Evolutionary conservation across 1,140 invertebrate species (phyloP), one percentile per base, ranked within the genome.

Genomic region (Drosophila teissieri): DNA sequence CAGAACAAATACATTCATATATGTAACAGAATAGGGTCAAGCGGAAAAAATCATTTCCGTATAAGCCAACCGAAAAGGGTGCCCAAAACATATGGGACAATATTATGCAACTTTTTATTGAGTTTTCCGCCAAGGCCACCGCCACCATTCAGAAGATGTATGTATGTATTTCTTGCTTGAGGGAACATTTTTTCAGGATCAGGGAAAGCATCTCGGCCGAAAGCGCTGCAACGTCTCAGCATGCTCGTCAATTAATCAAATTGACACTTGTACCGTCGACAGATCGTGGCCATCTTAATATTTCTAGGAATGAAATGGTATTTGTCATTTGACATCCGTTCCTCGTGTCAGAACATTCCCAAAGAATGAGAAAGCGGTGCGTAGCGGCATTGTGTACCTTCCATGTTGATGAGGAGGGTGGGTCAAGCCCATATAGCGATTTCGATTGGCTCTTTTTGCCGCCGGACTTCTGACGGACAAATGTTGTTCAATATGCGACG

Each of bases 11-110:
- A 52, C 27, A n/a, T 68, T 8, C 15, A 17, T 19, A 45, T 45
- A 11, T 10, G 37, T 14, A 36, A 45, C 53, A 36, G 55, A 84
- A 73, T 76, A 73, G 48, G 80, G 80, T 84, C 80, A 85, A 84
- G 53, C 76, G 76, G 80, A 84, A 72, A 78, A 76, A 77, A 80
- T 82, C 55, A 84, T 84, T 84, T 84, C 76, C 81, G 62, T 37
- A 68, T 73, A 57, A 44, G 46, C 46, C 63, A 46, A 37, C 19
- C 37, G 10, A 31, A 40, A 45, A 27, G 65, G 65, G 31, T 67
- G 40, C 12, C 22, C 36, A 37, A 17, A 42, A 34, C 22, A n/a
- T n/a, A 51, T 37, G 14, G 10, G 31, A 44, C 31, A 14, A 60
- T 48, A 56, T 70, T 70, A 70, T 70, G 65, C 68, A 70, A 57